These are phyloP conservation scores for Tauraco erythrolophus DNA, from an alignment of 2,113 vertebrate species.

Conservation along the genomic window DNA sequence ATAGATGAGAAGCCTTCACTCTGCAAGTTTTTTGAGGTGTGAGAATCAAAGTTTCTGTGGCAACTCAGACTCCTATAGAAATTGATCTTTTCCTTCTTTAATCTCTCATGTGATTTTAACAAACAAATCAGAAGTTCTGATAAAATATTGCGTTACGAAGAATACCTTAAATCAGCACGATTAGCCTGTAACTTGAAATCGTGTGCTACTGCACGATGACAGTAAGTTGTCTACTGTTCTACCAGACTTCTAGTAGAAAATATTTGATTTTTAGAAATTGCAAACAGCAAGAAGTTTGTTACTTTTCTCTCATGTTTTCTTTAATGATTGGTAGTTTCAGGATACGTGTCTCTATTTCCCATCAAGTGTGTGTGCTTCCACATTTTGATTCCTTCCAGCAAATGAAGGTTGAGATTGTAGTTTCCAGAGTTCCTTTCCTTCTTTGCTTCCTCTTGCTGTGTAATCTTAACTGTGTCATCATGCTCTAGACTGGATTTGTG, in stretches of 20 bases:
- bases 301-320: too few relatives aligned
- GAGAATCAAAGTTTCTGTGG: not conserved
- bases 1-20: not conserved
- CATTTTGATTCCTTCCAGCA: not conserved
- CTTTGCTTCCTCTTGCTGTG: not conserved
- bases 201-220: not conserved
- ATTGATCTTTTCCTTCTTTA: not conserved
- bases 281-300: not conserved
- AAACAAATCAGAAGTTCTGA: not conserved
- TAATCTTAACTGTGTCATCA: accelerated
- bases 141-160: not conserved
- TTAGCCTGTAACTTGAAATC: not conserved
- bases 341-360: accelerated
- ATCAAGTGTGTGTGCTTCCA: not conserved
- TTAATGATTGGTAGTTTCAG: not conserved
- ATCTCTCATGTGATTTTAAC: not conserved
- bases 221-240: not conserved
- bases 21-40: not conserved
- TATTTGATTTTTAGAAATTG: not conserved
- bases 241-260: not conserved
- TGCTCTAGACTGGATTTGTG: not conserved
- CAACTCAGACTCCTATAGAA: not conserved
- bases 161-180: not conserved
- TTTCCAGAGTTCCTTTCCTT: not conserved
- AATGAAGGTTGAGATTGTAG: not conserved